Conservation (phyloP, 2,888 invertebrate genomes). For the Nemotelus nigrinus region DNA sequence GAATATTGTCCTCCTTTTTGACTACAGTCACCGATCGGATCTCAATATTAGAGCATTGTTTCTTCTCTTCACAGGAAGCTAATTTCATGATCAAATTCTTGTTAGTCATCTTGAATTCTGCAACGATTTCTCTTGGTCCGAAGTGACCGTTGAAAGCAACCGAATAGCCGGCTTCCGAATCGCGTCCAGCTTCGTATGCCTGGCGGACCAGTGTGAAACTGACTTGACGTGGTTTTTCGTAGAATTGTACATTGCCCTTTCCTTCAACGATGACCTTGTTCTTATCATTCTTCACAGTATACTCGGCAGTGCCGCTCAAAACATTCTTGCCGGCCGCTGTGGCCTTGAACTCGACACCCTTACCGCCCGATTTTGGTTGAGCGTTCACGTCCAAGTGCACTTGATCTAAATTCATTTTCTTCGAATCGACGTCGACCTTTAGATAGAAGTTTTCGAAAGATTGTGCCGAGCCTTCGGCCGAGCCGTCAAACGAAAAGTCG, state of each 20-base stretch:
- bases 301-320: slow-evolving; percentile 77
- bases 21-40: slow-evolving; percentile 56
- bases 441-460: slow-evolving; percentile 74
- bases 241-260: slow-evolving; percentile 76
- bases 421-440: slow-evolving; percentile 71
- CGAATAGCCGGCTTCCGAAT: slow-evolving; percentile 74
- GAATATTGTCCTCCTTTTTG: slow-evolving; percentile 62
- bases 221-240: slow-evolving; percentile 74
- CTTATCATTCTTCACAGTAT: slow-evolving; percentile 72
- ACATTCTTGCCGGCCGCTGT: slow-evolving; percentile 72
- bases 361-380: slow-evolving; percentile 69
- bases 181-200: slow-evolving; percentile 67
- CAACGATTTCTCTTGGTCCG: slow-evolving; percentile 76
- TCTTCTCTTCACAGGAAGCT: slow-evolving; percentile 81
- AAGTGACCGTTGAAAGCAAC: slow-evolving; percentile 75
- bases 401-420: slow-evolving; percentile 72
- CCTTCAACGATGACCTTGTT: slow-evolving; percentile 80
- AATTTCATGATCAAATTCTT: slow-evolving; percentile 76
- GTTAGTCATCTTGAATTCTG: slow-evolving; percentile 77
- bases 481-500: slow-evolving; percentile 68
- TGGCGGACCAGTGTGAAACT: slow-evolving; percentile 80
- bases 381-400: slow-evolving; percentile 73
- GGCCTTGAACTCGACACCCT: slow-evolving; percentile 72
- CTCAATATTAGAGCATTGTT: slow-evolving; percentile 80
- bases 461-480: slow-evolving; percentile 68